Conservation (phyloP, 2,888 invertebrate species). For the Gandaritis pyraliata region DNA sequence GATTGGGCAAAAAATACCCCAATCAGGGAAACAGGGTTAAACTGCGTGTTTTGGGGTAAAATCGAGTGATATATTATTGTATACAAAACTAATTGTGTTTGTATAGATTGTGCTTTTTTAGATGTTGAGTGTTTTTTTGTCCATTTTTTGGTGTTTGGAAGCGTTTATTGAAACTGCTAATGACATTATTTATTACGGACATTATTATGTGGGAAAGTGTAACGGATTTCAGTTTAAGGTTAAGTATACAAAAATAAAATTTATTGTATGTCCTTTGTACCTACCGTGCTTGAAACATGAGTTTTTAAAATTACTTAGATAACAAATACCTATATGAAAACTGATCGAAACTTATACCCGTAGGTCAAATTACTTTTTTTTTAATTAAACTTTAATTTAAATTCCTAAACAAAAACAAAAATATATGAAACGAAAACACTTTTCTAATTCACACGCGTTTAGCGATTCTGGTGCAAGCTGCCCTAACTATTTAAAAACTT, state of each 20-base stretch:
- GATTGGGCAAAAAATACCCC: conserved; percentile 69
- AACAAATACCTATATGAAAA: no score
- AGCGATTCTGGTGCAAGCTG: no score
- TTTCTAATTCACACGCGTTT: no score
- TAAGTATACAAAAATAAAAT: background rate
- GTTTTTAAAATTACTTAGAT: no score
- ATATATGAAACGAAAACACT: no score
- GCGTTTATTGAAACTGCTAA: conserved; percentile 50
- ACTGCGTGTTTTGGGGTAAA: conserved; percentile 81
- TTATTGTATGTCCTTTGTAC: background rate
- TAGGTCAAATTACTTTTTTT: no score
- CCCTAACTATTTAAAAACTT: no score
- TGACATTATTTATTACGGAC: conserved; percentile 58
- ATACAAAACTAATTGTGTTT: conserved; percentile 80
- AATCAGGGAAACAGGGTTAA: conserved; percentile 73
- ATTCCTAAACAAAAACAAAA: no score
- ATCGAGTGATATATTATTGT: conserved; percentile 67
- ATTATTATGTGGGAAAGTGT: conserved; percentile 56
- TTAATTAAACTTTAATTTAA: no score
- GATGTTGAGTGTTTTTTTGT: conserved; percentile 44
- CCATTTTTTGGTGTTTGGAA: conserved; percentile 58
- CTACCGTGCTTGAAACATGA: no score
- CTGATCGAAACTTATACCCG: no score
- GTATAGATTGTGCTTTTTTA: conserved; percentile 66
- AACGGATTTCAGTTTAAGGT: conserved; percentile 41